A percentile compares a stretch with the other conserved stretches of the same genome.
phyloP scores from a whole-genome alignment of 2,888 invertebrate species.

The Meganola albula region DNA sequence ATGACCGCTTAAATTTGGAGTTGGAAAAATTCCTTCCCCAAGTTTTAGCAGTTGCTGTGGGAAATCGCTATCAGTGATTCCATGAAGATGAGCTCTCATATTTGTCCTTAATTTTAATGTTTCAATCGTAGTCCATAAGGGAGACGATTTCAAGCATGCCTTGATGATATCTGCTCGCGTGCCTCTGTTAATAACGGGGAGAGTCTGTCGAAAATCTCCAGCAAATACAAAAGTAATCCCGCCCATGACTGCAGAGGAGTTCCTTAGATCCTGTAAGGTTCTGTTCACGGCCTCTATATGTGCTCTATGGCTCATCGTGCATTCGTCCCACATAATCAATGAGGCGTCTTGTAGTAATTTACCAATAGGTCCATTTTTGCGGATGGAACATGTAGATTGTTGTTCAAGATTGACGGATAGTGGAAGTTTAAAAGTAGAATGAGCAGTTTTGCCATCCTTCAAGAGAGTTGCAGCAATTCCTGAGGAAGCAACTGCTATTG shows the following conservation, averaged over 20 bases:
- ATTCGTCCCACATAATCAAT: neutral
- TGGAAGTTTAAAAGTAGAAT: slow-evolving; percentile 20
- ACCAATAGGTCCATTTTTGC: neutral
- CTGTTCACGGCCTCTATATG: neutral
- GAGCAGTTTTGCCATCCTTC: slow-evolving; percentile 16
- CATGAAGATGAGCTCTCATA: slow-evolving; percentile 15
- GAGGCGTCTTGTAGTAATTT: neutral
- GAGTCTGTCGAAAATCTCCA: slow-evolving; percentile 33
- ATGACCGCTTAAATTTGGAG: slow-evolving; percentile 23
- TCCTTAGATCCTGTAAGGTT: neutral
- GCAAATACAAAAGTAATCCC: slow-evolving; percentile 26
- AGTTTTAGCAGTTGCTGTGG: slow-evolving; percentile 26
- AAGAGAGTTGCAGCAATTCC: slow-evolving; percentile 16
- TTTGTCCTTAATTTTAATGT: slow-evolving; percentile 28
- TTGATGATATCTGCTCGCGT: slow-evolving; percentile 30
- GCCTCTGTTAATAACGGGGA: slow-evolving; percentile 30
- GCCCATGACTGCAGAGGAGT: slow-evolving; percentile 10
- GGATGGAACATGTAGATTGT: neutral
- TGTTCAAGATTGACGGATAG: slow-evolving; percentile 9
- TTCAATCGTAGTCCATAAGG: slow-evolving; percentile 26
- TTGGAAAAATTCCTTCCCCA: slow-evolving; percentile 21
- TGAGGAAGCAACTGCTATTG: slow-evolving; percentile 13
- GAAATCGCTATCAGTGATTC: slow-evolving; percentile 23
- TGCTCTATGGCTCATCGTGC: slow-evolving; percentile 2
- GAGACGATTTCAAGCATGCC: slow-evolving; percentile 29